Evolutionary conservation across 2,888 invertebrate genomes (phyloP).

Genomic region (Hanleya hanleyi): DNA sequence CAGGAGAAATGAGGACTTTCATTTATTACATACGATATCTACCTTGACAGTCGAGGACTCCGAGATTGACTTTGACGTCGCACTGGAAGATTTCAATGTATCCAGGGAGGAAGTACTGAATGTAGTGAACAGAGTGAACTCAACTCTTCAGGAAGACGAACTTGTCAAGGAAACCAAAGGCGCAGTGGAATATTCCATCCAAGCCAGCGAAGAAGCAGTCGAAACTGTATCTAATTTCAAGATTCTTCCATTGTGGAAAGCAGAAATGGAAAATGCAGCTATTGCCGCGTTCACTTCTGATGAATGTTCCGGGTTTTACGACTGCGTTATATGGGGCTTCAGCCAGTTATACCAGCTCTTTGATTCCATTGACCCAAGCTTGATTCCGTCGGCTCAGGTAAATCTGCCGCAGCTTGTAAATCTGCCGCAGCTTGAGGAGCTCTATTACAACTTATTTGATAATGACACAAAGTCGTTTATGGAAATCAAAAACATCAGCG

Average conservation of each 20-base stretch:
- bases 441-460: neutral
- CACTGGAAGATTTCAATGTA: neutral
- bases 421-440: neutral
- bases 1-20: neutral
- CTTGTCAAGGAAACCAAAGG: neutral
- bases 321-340: neutral
- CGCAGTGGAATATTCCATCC: neutral
- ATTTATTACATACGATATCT: neutral
- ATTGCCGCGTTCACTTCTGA: neutral
- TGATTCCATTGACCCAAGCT: neutral
- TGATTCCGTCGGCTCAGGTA: neutral
- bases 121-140: neutral
- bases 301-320: constrained; percentile 8
- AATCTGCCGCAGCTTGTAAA: no score
- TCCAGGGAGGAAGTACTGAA: neutral
- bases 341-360: neutral
- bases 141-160: neutral
- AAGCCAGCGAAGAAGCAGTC: neutral
- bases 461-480: neutral
- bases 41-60: neutral
- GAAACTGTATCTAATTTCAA: neutral
- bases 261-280: neutral
- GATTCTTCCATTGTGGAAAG: neutral
- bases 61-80: constrained; percentile 1
- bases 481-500: neutral